phyloP scores from a whole-genome alignment of 2,888 invertebrate genomes.

The Oligia fasciuncula region DNA sequence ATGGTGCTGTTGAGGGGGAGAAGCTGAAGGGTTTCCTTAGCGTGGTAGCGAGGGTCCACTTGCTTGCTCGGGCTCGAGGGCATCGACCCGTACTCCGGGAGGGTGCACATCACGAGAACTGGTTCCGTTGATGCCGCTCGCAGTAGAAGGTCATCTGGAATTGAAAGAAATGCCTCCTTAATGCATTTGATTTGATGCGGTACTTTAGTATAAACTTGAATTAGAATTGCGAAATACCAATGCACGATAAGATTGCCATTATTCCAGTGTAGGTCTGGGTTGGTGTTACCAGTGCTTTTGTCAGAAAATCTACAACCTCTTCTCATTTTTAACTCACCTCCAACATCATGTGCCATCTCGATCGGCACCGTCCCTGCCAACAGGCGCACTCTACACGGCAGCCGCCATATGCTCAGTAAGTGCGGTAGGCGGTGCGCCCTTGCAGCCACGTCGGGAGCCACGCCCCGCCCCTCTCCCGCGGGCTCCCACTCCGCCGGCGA shows the following conservation, averaged over 20 bases:
- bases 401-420: conserved; percentile 90
- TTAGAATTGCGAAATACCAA: background rate
- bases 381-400: conserved; percentile 91
- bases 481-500: conserved; percentile 89
- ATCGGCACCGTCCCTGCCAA: conserved; percentile 90
- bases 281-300: background rate
- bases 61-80: conserved; percentile 87
- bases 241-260: background rate
- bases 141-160: conserved; percentile 90
- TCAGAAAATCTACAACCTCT: background rate
- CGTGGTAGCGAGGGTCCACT: conserved; percentile 89
- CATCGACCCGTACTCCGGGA: conserved; percentile 88
- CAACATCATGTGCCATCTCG: conserved; percentile 91
- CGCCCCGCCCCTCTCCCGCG: conserved; percentile 86
- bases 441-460: conserved; percentile 87
- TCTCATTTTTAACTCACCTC: conserved; percentile 84
- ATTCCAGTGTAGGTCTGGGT: background rate
- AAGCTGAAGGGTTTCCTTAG: conserved; percentile 89
- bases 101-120: conserved; percentile 91
- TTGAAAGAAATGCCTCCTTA: conserved; percentile 7
- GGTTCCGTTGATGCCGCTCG: conserved; percentile 91
- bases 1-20: conserved; percentile 84
- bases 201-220: background rate
- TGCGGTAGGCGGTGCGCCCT: conserved; percentile 89
- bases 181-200: background rate